Conservation (phyloP, 2,113 vertebrate genomes). For the Ctenomys sociabilis region DNA sequence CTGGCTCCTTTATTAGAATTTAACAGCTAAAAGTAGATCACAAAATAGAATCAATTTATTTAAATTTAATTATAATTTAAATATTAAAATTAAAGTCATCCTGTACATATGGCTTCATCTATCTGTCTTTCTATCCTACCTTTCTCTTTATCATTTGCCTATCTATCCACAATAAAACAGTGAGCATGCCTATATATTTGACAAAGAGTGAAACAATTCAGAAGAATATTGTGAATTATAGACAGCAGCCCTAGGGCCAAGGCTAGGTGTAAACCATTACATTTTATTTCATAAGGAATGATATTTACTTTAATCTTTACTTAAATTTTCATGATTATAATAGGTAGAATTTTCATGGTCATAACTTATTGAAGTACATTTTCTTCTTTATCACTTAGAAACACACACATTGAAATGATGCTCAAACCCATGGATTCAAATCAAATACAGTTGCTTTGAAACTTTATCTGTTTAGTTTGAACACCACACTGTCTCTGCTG, state of each 20-base stretch:
- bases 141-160: not conserved
- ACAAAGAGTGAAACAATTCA: not conserved
- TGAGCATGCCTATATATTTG: not conserved
- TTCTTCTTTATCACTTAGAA: not conserved
- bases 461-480: not conserved
- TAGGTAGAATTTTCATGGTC: not conserved
- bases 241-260: not conserved
- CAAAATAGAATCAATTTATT: not conserved
- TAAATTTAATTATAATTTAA: not conserved
- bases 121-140: not conserved
- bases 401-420: not conserved
- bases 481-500: not conserved
- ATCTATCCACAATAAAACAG: not conserved
- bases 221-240: conserved; percentile 35
- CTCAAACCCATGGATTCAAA: not conserved
- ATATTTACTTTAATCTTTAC: conserved; percentile 27
- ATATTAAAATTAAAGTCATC: not conserved
- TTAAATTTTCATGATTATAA: not conserved
- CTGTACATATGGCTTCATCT: not conserved
- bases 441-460: not conserved
- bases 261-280: not conserved
- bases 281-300: conserved; percentile 1
- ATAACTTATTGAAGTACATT: not conserved
- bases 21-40: not conserved
- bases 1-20: conserved; percentile 47